Evolutionary conservation across 2,113 vertebrate species (phyloP).

Genomic region (Dromas ardeola): DNA sequence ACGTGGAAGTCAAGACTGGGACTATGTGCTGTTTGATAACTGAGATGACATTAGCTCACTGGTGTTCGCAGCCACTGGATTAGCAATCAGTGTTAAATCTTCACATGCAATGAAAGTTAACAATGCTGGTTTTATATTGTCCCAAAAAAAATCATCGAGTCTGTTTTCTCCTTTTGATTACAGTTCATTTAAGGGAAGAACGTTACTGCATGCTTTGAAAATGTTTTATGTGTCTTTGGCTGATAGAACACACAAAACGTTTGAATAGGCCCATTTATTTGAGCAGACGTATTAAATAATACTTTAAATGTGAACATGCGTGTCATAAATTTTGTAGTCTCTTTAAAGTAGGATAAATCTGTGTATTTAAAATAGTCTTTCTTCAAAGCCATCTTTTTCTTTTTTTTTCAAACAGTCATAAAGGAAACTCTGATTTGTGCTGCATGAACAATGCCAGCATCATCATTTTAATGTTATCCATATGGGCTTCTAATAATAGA

Average conservation of each 20-base stretch:
- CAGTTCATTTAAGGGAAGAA: constrained; percentile 74
- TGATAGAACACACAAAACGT: constrained; percentile 76
- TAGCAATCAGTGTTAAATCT: constrained; percentile 65
- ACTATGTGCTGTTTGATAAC: constrained; percentile 30
- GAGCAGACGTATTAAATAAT: constrained; percentile 78
- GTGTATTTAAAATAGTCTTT: constrained; percentile 76
- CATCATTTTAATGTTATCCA: constrained; percentile 93
- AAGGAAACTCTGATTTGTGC: constrained; percentile 76
- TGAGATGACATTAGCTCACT: constrained; percentile 2
- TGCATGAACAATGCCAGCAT: constrained; percentile 78
- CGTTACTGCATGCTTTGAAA: constrained; percentile 66
- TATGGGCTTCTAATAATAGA: constrained; percentile 86
- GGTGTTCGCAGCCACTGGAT: constrained; percentile 29
- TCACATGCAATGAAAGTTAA: constrained; percentile 66
- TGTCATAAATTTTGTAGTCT: constrained; percentile 76
- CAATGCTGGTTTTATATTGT: constrained; percentile 63
- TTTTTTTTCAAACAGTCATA: constrained; percentile 62
- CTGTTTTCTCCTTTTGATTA: constrained; percentile 76
- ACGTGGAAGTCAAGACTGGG: background rate
- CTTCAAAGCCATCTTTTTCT: constrained; percentile 71
- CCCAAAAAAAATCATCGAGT: constrained; percentile 46
- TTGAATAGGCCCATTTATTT: constrained; percentile 79
- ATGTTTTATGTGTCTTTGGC: constrained; percentile 72
- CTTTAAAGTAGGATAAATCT: constrained; percentile 77
- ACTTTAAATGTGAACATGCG: constrained; percentile 77